phyloP scores from a whole-genome alignment of 1,140 invertebrate genomes.

The Aphidius gifuensis region DNA sequence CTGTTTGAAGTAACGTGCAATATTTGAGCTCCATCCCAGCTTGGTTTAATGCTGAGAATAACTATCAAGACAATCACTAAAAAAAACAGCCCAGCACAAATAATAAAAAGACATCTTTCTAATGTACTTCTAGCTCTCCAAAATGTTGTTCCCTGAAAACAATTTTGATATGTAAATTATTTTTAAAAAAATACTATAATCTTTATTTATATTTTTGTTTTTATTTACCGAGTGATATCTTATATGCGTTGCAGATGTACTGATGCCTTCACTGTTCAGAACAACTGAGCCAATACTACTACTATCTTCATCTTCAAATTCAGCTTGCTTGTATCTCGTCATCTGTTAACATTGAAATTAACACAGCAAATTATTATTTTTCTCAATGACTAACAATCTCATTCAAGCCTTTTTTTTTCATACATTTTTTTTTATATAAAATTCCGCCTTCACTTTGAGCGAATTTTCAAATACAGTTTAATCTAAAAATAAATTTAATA shows the following conservation, averaged over 20 bases:
- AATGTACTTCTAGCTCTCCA: conserved; percentile 63
- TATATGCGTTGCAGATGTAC: conserved; percentile 74
- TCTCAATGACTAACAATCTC: background rate
- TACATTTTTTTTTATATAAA: too few species aligned
- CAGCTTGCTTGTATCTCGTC: conserved; percentile 81
- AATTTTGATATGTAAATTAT: background rate
- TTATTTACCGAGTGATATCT: conserved; percentile 70
- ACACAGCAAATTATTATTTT: conserved; percentile 1
- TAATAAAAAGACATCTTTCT: conserved; percentile 59
- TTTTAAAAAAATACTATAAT: background rate
- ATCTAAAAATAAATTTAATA: too few species aligned
- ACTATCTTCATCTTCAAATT: conserved; percentile 79
- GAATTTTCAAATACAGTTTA: too few species aligned
- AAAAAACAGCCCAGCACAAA: conserved; percentile 59
- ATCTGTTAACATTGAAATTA: conserved; percentile 58
- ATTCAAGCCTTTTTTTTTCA: too few species aligned
- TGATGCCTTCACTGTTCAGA: conserved; percentile 61
- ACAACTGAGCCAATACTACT: conserved; percentile 79
- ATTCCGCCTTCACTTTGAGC: too few species aligned
- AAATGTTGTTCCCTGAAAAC: conserved; percentile 55
- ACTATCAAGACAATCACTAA: conserved; percentile 61
- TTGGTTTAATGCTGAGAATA: conserved; percentile 42
- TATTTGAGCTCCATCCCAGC: conserved; percentile 47
- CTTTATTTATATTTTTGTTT: background rate
- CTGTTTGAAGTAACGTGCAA: conserved; percentile 47